These are phyloP conservation scores for Synergus japonicus DNA, from an alignment of 2,888 invertebrate species.

Conservation along the genomic window DNA sequence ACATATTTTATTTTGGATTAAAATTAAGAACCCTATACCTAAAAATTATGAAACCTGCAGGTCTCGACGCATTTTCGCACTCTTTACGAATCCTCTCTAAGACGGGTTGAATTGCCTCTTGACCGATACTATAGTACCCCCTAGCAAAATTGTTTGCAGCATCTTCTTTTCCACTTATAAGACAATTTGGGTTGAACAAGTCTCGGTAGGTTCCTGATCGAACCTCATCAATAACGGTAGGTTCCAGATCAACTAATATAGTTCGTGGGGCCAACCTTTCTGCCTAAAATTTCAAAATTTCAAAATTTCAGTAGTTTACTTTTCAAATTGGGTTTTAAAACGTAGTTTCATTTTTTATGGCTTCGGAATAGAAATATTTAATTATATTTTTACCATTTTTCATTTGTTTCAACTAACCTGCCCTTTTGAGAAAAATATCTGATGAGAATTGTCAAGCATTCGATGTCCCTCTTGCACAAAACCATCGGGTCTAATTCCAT, in stretches of 20 bases:
- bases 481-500: slow-evolving; percentile 95
- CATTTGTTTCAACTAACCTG: slow-evolving; percentile 80
- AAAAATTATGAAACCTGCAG: slow-evolving; percentile 96
- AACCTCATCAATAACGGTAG: slow-evolving; percentile 92
- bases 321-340: not conserved
- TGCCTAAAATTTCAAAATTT: slow-evolving; percentile 71
- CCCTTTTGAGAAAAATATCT: slow-evolving; percentile 97
- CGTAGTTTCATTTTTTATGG: too few relatives aligned
- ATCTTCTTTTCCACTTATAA: slow-evolving; percentile 98
- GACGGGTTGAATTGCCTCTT: slow-evolving; percentile 94
- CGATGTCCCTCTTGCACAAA: slow-evolving; percentile 94
- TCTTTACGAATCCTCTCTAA: slow-evolving; percentile 92
- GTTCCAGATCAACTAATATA: slow-evolving; percentile 97
- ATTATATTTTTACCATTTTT: not conserved
- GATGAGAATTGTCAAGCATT: slow-evolving; percentile 96
- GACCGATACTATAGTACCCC: slow-evolving; percentile 98
- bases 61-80: slow-evolving; percentile 95
- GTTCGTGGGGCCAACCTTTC: slow-evolving; percentile 97
- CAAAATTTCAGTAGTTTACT: too few relatives aligned
- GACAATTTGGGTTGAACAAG: slow-evolving; percentile 97
- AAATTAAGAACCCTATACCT: slow-evolving; percentile 56
- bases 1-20: too few relatives aligned
- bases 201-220: slow-evolving; percentile 96
- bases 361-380: not conserved
- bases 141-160: slow-evolving; percentile 99